These are phyloP conservation scores for Gavia stellata DNA, from an alignment of 2,113 vertebrate species.

Conservation along the genomic window DNA sequence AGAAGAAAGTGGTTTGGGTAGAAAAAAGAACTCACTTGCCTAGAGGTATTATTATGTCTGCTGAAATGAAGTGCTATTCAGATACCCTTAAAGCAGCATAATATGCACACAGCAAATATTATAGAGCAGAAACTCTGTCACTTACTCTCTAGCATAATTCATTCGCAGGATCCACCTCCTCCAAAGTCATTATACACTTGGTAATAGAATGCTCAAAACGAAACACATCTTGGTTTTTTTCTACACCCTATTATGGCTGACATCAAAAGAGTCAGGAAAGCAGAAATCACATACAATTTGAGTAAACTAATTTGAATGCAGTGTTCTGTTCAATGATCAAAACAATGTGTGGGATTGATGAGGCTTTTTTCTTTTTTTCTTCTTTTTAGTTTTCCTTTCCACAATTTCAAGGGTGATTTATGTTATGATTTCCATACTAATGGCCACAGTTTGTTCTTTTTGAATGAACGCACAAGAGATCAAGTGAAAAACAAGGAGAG, in stretches of 20 bases:
- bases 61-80: slow-evolving; percentile 15
- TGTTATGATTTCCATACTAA: neutral
- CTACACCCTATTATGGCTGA: neutral
- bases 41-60: slow-evolving; percentile 15
- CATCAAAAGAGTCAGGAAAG: slow-evolving; percentile 21
- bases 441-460: neutral
- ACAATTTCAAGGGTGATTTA: neutral
- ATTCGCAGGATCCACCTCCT: neutral
- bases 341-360: neutral
- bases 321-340: neutral
- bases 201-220: slow-evolving; percentile 25
- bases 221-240: neutral
- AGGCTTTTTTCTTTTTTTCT: neutral
- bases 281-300: neutral
- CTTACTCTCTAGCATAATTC: neutral
- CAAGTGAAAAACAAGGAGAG: neutral
- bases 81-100: slow-evolving; percentile 1
- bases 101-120: slow-evolving; percentile 10
- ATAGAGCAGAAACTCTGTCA: neutral
- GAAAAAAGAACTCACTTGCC: neutral
- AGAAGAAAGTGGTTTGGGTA: neutral
- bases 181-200: slow-evolving; percentile 4
- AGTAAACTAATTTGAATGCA: neutral
- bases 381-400: neutral
- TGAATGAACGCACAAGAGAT: neutral